Conservation (phyloP, 1,140 invertebrate species). For the Agraylea sexmaculata region DNA sequence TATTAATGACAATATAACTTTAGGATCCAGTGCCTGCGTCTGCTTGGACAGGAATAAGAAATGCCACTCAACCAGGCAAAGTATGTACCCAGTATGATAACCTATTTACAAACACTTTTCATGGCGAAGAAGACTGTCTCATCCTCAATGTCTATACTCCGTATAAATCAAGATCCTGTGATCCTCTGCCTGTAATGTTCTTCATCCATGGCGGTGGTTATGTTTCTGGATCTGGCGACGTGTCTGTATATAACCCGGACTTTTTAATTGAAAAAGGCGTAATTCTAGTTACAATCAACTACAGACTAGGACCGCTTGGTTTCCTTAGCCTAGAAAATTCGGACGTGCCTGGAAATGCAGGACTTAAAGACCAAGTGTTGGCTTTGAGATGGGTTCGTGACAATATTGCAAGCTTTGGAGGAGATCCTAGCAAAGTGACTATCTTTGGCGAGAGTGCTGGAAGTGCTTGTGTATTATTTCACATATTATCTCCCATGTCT, state of each 20-base stretch:
- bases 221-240: slow-evolving; percentile 43
- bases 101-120: slow-evolving; percentile 18
- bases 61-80: slow-evolving; percentile 37
- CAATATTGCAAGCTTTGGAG: too few species aligned
- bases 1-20: slow-evolving; percentile 11
- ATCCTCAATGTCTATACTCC: slow-evolving; percentile 52
- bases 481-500: too few species aligned
- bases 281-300: slow-evolving; percentile 59
- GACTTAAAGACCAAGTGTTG: too few species aligned
- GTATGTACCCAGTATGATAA: slow-evolving; percentile 27
- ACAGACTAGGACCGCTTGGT: too few species aligned
- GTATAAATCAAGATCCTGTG: slow-evolving; percentile 26
- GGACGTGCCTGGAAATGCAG: too few species aligned
- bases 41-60: slow-evolving; percentile 37
- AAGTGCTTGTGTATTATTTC: too few species aligned
- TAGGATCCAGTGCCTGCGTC: slow-evolving; percentile 35
- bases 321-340: too few species aligned
- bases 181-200: slow-evolving; percentile 42
- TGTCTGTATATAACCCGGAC: slow-evolving; percentile 46
- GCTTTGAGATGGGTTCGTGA: too few species aligned
- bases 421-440: too few species aligned
- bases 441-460: too few species aligned
- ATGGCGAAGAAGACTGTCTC: slow-evolving; percentile 45
- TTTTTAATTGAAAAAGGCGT: slow-evolving; percentile 49
- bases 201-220: slow-evolving; percentile 70